Percentiles rank a stretch among this genome's conserved stretches.
Evolutionary conservation across 37 sponge, comb jelly and placozoan species (phyloP).

Genomic region (Spongilla lacustris): DNA sequence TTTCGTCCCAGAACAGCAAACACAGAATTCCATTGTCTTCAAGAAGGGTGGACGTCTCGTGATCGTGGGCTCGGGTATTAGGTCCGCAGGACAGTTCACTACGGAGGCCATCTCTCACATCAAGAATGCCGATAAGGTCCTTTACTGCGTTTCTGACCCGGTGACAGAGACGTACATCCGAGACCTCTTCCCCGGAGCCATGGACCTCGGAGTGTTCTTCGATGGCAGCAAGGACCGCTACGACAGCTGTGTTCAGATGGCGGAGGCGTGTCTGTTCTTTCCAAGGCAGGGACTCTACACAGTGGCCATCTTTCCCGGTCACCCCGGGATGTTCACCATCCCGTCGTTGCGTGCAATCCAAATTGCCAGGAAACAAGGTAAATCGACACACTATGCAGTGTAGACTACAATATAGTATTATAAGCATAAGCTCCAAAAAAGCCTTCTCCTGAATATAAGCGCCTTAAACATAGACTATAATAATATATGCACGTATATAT

Average conservation of each 20-base stretch:
- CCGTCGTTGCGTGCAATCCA: conserved; percentile 9
- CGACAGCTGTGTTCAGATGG: conserved; percentile 32
- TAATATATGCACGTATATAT: too few species aligned
- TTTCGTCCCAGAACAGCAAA: neutral
- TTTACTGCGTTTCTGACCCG: conserved; percentile 13
- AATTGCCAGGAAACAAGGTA: neutral
- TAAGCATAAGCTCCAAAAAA: too few species aligned
- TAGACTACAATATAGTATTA: too few species aligned
- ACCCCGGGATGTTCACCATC: conserved; percentile 16
- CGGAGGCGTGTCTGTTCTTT: conserved; percentile 40
- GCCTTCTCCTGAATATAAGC: too few species aligned
- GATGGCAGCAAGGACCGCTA: conserved; percentile 16
- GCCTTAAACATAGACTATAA: too few species aligned
- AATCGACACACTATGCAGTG: too few species aligned
- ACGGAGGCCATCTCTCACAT: conserved; percentile 16
- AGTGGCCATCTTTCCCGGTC: conserved; percentile 28
- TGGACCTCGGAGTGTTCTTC: conserved; percentile 34
- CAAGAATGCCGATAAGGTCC: conserved; percentile 27
- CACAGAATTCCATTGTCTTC: neutral
- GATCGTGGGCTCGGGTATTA: conserved; percentile 17
- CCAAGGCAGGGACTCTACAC: conserved; percentile 17
- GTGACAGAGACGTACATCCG: conserved; percentile 18
- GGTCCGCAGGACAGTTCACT: conserved; percentile 21
- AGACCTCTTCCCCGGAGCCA: conserved; percentile 26
- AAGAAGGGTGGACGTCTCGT: conserved; percentile 1